Evolutionary conservation across 2,888 invertebrate species (phyloP).

Genomic region (Syrista parreyssii): DNA sequence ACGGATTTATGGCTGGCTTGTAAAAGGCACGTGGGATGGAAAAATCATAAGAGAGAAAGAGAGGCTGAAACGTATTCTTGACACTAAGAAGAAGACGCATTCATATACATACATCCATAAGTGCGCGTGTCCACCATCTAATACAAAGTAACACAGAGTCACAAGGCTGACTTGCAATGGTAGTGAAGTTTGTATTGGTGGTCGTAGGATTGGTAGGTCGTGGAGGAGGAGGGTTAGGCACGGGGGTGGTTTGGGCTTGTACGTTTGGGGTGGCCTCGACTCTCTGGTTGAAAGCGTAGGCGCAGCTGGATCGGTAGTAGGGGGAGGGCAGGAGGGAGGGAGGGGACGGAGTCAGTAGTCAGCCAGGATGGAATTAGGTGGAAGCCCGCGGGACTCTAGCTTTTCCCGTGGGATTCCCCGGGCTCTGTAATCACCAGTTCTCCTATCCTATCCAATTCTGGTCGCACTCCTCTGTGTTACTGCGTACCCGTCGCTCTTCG

Average conservation of each 20-base stretch:
- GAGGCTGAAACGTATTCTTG: background rate
- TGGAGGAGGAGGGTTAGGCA: constrained; percentile 21
- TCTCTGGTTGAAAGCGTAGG: constrained; percentile 33
- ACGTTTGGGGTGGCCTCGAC: constrained; percentile 22
- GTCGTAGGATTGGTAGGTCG: background rate
- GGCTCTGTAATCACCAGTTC: constrained; percentile 64
- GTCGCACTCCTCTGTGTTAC: constrained; percentile 42
- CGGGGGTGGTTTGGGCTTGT: background rate
- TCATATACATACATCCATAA: background rate
- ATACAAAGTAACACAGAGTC: background rate
- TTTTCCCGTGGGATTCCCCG: constrained; percentile 55
- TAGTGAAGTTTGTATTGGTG: background rate
- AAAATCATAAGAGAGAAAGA: background rate
- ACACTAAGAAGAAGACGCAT: background rate
- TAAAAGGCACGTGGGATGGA: background rate
- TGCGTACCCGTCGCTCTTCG: constrained; percentile 3
- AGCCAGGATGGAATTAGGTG: constrained; percentile 64
- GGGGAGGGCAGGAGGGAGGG: constrained; percentile 32
- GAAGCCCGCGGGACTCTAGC: constrained; percentile 58
- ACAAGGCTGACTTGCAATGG: background rate
- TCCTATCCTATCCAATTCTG: constrained; percentile 61
- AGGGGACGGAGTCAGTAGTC: constrained; percentile 54
- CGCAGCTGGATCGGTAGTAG: constrained; percentile 20
- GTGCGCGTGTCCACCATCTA: background rate
- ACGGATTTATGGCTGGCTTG: background rate